Evolutionary conservation across 2,797 vertebrate species (phyloP).

Genomic region (Premnoplex brunnescens): DNA sequence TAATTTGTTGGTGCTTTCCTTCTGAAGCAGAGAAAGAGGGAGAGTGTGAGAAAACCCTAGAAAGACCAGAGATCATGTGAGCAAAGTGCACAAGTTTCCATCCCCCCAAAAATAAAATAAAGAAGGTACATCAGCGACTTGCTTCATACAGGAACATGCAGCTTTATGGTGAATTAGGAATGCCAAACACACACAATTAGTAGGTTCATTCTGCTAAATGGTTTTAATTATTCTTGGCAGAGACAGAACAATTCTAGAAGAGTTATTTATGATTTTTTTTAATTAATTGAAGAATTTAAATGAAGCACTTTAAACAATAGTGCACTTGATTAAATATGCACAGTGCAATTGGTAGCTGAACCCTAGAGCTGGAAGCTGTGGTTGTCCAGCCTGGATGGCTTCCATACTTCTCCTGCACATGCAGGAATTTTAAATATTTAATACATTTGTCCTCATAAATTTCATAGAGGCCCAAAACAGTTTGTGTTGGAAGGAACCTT

Average conservation of each 20-base stretch:
- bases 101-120: neutral
- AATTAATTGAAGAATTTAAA: slow-evolving; percentile 41
- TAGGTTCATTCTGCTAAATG: neutral
- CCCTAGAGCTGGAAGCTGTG: neutral
- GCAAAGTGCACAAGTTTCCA: neutral
- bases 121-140: neutral
- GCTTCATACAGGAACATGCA: neutral
- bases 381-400: neutral
- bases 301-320: neutral
- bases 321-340: neutral
- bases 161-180: neutral
- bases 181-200: neutral
- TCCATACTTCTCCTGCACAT: neutral
- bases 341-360: neutral
- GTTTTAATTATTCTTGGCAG: slow-evolving; percentile 31
- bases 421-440: neutral
- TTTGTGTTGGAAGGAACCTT: neutral
- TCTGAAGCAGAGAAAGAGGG: neutral
- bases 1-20: neutral
- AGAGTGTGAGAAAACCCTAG: neutral
- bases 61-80: neutral
- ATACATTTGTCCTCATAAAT: neutral
- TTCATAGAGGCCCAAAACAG: rapidly evolving
- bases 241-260: neutral
- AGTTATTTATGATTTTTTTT: neutral